Percentiles rank a stretch among this genome's conserved stretches.
Conservation (phyloP, 2,797 vertebrate species). For the Eupleurogrammus muticus region DNA sequence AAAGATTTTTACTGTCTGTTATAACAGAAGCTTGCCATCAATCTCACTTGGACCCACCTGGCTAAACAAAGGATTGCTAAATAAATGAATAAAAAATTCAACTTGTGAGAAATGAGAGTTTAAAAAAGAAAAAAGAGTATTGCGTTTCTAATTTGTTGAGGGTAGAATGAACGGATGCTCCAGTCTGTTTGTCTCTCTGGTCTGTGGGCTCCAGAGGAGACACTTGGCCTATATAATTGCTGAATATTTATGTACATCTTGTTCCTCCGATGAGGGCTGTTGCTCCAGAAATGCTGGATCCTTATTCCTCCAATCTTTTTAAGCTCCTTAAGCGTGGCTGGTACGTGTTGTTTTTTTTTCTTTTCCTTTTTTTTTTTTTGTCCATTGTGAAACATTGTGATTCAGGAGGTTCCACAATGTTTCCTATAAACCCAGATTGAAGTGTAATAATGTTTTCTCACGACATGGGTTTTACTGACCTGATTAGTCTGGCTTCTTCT, state of each 20-base stretch:
- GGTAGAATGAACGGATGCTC: not conserved
- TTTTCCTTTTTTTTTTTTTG: too few species aligned
- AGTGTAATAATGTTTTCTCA: not conserved
- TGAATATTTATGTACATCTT: conserved; percentile 16
- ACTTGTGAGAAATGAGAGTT: too few species aligned
- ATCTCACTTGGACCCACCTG: too few species aligned
- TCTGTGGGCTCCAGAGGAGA: not conserved
- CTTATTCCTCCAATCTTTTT: not conserved
- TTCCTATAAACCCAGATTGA: not conserved
- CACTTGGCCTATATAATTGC: conserved; percentile 2
- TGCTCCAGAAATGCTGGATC: conserved; percentile 8
- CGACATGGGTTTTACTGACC: too few species aligned
- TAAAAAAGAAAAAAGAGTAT: too few species aligned
- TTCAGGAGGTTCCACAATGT: not conserved
- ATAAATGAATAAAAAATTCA: too few species aligned
- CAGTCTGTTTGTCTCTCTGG: conserved; percentile 7
- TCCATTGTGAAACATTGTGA: not conserved
- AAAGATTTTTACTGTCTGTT: too few species aligned
- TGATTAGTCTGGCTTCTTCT: too few species aligned
- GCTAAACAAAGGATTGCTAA: too few species aligned
- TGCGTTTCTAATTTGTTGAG: too few species aligned
- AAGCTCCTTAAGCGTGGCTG: not conserved
- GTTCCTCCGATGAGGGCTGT: not conserved
- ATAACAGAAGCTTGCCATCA: too few species aligned
- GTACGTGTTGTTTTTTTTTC: not conserved